Percentiles rank a stretch among this genome's conserved stretches.
Conservation (phyloP, 2,888 invertebrate genomes). For the Microplitis deprimator region DNA sequence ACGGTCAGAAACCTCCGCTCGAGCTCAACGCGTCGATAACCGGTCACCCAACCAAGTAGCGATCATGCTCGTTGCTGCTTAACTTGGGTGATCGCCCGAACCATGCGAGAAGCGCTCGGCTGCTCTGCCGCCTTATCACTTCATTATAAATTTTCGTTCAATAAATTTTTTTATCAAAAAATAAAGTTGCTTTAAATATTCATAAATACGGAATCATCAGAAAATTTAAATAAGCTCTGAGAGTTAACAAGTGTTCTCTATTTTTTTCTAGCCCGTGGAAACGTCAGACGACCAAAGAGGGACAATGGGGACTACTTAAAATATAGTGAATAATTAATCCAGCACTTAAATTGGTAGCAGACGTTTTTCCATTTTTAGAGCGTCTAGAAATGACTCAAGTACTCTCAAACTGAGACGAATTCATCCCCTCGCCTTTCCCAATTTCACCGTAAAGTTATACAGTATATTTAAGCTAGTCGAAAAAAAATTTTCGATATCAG, state of each 20-base stretch:
- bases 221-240: background rate
- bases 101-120: too few relatives aligned
- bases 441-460: background rate
- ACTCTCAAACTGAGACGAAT: background rate
- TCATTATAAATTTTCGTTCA: too few relatives aligned
- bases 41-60: too few relatives aligned
- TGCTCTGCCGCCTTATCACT: too few relatives aligned
- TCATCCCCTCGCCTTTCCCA: background rate
- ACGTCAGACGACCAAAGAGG: slow-evolving; percentile 5
- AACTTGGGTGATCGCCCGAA: too few relatives aligned
- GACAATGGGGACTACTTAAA: slow-evolving; percentile 24
- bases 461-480: background rate
- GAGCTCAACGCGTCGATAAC: too few relatives aligned
- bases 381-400: background rate
- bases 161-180: too few relatives aligned
- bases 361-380: slow-evolving; percentile 4
- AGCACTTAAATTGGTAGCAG: slow-evolving; percentile 11
- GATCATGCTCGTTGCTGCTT: too few relatives aligned
- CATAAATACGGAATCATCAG: background rate
- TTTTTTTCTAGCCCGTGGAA: slow-evolving; percentile 22
- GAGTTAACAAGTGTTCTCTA: slow-evolving; percentile 19
- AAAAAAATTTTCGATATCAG: background rate
- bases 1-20: too few relatives aligned
- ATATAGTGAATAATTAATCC: slow-evolving; percentile 27
- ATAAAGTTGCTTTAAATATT: background rate